phyloP scores from a whole-genome alignment of 2,888 invertebrate species.

The Papilio elwesi region DNA sequence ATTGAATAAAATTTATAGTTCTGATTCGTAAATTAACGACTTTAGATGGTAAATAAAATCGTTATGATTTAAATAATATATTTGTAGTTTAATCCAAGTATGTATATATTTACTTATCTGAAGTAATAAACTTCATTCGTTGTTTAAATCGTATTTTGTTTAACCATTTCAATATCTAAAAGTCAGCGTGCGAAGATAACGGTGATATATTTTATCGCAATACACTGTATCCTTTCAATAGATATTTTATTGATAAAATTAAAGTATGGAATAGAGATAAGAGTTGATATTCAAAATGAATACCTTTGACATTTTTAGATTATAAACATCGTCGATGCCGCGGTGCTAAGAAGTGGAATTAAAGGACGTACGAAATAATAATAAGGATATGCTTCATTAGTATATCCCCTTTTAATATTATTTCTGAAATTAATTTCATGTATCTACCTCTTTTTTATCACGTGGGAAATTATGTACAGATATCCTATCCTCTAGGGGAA shows the following conservation, averaged over 20 bases:
- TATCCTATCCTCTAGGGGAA: no score
- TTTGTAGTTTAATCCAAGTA: no score
- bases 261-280: constrained; percentile 77
- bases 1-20: no score
- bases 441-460: no score
- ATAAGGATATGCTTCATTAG: constrained; percentile 53
- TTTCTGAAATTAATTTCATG: no score
- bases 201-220: constrained; percentile 48
- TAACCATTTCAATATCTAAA: constrained; percentile 14
- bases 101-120: neutral
- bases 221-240: constrained; percentile 56
- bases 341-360: constrained; percentile 67
- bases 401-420: no score
- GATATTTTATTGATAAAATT: constrained; percentile 78
- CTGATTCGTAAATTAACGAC: no score
- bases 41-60: no score
- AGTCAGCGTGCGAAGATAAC: constrained; percentile 24
- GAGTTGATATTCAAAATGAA: constrained; percentile 83
- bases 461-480: no score
- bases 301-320: constrained; percentile 83
- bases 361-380: constrained; percentile 65
- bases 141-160: constrained; percentile 16
- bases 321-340: constrained; percentile 75
- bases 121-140: neutral
- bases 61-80: neutral